Evolutionary conservation across 2,797 vertebrate genomes (phyloP).

Genomic region (Tinamus major): DNA sequence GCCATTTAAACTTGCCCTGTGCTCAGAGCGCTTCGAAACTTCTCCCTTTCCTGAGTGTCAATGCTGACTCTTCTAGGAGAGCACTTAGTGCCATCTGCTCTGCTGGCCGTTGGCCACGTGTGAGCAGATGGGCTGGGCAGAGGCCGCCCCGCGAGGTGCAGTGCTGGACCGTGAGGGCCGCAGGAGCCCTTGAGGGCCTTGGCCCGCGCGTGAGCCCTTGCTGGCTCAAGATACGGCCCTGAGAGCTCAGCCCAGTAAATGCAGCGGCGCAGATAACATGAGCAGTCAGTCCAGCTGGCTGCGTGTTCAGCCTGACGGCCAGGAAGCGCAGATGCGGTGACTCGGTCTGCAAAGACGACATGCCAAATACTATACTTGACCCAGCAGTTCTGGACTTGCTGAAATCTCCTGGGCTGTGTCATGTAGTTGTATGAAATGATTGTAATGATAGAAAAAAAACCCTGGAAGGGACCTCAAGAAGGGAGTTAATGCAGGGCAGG

Average conservation of each 20-base stretch:
- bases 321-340: background rate
- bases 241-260: background rate
- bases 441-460: background rate
- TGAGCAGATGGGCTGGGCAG: background rate
- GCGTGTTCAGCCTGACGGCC: background rate
- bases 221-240: background rate
- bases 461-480: background rate
- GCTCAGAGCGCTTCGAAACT: background rate
- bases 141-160: background rate
- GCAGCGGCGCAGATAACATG: background rate
- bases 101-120: background rate
- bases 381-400: background rate
- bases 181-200: background rate
- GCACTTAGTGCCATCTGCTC: background rate
- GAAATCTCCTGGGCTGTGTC: background rate
- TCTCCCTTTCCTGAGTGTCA: background rate
- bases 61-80: background rate
- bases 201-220: background rate
- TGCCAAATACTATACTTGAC: background rate
- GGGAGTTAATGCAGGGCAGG: background rate
- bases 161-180: background rate
- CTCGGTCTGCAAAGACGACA: background rate
- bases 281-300: rapidly evolving
- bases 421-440: background rate
- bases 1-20: background rate